Evolutionary conservation across 2,888 invertebrate species (phyloP).

Genomic region (Nezara viridula): DNA sequence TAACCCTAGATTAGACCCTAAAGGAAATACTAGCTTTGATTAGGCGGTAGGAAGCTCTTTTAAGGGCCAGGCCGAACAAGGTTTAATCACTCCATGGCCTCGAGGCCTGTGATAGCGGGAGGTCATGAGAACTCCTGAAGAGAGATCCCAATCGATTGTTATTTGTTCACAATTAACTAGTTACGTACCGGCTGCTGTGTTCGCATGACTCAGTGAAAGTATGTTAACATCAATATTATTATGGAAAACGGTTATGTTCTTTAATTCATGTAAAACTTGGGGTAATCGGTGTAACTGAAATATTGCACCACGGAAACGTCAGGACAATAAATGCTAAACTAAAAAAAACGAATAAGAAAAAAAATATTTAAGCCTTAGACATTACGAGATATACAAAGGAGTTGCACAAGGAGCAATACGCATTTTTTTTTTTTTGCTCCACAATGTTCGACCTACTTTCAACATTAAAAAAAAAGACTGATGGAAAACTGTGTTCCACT

Average conservation of each 20-base stretch:
- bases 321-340: too few relatives aligned
- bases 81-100: neutral
- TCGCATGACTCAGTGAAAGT: neutral
- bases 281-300: neutral
- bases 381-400: neutral
- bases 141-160: neutral
- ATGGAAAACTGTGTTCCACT: neutral
- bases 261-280: too few relatives aligned
- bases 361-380: neutral
- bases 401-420: neutral
- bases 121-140: neutral
- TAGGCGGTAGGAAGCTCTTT: conserved; percentile 27
- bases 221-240: neutral
- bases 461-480: neutral
- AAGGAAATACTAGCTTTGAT: conserved; percentile 10
- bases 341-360: neutral
- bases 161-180: neutral
- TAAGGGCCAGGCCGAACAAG: conserved; percentile 9
- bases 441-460: neutral
- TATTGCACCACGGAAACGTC: neutral
- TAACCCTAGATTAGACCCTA: neutral
- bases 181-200: neutral
- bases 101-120: neutral
- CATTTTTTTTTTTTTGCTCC: neutral
- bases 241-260: neutral